Base-by-base conservation (phyloP, 2,113 vertebrate species). In the Epinephelus cyanopodus region DNA sequence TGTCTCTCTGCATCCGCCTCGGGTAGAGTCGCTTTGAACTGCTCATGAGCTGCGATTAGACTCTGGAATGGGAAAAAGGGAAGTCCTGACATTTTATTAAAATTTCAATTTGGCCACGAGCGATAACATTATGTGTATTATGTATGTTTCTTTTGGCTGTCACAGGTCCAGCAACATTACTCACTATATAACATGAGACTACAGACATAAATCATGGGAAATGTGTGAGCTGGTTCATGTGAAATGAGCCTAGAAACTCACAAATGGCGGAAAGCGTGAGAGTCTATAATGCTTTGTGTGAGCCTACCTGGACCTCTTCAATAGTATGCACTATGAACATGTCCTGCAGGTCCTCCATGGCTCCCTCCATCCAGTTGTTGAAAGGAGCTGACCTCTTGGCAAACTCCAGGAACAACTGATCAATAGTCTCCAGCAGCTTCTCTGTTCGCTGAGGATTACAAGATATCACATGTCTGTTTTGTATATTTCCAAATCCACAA, bases 31-130 rank as follows among this genome's bases (percentile, higher is more conserved):
- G 94, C 94, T 90, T 96, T 96, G 82, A 96, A 96, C 93, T 96
- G 95, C 96, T 99, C 98, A 0, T 99, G 98, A 39, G 98, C 98
- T 10, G 97, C 95, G 77, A 99, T 97, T 85, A 99, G 93, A 93
- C 95, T 98, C 98, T 99, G 89, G 54, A 89, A 82, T 73, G 62
- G 48, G 3, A 52, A 89, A 29, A 65, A 66, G 53, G 65, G 19
- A 69, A 90, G 9, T 67, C 21, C 13, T 65, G 15, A 50, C 63
- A 80, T 77, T 23, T 42, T 64, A 83, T 69, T 57, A 37, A 48
- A 73, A 62, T 79, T 61, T 56, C 11, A 25, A 57, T 69, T 81
- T 81, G 75, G 54, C 72, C 37, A 39, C 58, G 25, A 70, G 25
- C 21, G n/a, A 79, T 42, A 65, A 13, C 6, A 47, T 58, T 74